Conservation (phyloP, 2,113 vertebrate genomes). For the zebrafish (Danio rerio) region DNA sequence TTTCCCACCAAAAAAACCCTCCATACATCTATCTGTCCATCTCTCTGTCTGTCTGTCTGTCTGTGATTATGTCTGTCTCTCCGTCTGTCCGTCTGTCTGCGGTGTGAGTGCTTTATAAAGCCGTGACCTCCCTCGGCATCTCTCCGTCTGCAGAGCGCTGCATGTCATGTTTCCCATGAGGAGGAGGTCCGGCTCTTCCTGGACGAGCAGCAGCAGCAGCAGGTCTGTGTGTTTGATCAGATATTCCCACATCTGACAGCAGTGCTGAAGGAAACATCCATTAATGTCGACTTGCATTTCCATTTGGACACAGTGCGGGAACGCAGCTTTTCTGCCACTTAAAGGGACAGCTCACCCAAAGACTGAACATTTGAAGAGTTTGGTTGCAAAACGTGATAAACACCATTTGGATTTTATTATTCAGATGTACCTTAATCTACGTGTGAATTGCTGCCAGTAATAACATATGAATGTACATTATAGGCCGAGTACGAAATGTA, state of each 20-base stretch:
- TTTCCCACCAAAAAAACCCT: slow-evolving; percentile 14
- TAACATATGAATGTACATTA: no score
- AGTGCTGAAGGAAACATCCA: background rate
- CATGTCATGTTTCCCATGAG: background rate
- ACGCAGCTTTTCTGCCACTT: background rate
- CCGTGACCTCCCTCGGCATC: background rate
- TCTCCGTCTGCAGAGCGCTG: background rate
- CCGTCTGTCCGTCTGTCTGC: background rate
- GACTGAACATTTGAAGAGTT: no score
- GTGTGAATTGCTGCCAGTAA: no score
- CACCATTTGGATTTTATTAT: no score
- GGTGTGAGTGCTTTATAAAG: background rate
- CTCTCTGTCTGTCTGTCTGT: background rate
- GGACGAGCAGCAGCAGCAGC: no score
- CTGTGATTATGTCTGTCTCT: no score
- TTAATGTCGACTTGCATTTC: background rate
- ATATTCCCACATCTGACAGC: background rate
- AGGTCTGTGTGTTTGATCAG: background rate
- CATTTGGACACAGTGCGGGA: no score
- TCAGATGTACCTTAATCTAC: no score
- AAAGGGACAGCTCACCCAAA: no score
- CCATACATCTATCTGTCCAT: background rate
- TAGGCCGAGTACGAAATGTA: no score
- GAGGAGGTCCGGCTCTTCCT: background rate
- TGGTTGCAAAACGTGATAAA: no score